These are phyloP conservation scores for Lycocorax pyrrhopterus DNA, from an alignment of 2,113 vertebrate genomes.

Conservation along the genomic window DNA sequence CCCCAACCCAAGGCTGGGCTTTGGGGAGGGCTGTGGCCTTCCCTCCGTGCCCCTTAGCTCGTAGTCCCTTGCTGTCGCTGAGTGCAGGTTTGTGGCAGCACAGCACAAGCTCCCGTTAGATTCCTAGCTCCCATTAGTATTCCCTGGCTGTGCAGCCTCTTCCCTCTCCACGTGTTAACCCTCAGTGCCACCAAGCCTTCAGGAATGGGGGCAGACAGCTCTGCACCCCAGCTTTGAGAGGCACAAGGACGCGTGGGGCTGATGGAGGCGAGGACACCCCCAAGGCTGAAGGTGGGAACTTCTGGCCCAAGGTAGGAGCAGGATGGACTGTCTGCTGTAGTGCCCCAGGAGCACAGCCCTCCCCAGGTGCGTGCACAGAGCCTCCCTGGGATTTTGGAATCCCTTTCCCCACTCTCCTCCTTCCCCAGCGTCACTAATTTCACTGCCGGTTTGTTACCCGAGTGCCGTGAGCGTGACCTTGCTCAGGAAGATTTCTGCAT, in stretches of 20 bases:
- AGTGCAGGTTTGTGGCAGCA: not conserved
- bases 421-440: accelerated
- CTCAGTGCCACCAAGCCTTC: not conserved
- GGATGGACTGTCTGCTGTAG: not conserved
- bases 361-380: too few species aligned
- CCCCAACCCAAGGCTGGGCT: accelerated
- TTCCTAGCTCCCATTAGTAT: not conserved
- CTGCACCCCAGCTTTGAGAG: not conserved
- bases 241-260: accelerated
- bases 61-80: accelerated
- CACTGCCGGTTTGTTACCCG: not conserved
- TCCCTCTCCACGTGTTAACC: not conserved
- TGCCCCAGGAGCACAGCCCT: accelerated
- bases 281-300: not conserved
- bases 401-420: not conserved
- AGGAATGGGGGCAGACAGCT: not conserved
- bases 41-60: accelerated
- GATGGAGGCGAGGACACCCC: accelerated
- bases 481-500: constrained; percentile 24
- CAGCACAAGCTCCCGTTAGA: not conserved
- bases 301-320: accelerated
- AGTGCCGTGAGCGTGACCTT: not conserved
- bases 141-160: not conserved
- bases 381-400: not conserved
- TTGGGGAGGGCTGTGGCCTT: not conserved